A percentile compares a stretch with the other conserved stretches of the same genome.
phyloP scores from a whole-genome alignment of 1,140 invertebrate species.

The Drosophila saltans region DNA sequence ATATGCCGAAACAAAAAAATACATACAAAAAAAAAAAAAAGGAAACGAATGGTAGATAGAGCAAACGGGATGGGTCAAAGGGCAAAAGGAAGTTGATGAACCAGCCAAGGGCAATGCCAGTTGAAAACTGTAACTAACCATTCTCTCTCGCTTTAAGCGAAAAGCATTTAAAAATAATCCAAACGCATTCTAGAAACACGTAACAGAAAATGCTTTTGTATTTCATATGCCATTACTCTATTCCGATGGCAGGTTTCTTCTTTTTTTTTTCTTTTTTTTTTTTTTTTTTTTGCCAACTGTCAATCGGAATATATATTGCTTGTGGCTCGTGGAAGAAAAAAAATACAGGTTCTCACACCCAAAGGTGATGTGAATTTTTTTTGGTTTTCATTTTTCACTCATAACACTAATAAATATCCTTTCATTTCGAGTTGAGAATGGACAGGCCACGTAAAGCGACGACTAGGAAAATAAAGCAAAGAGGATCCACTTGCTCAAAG shows the following conservation, averaged over 20 bases:
- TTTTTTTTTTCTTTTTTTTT: not conserved
- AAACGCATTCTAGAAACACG: conserved; percentile 5
- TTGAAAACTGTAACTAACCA: conserved; percentile 19
- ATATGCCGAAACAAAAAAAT: conserved; percentile 20
- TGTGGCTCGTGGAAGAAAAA: not conserved
- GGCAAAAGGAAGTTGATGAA: conserved; percentile 56
- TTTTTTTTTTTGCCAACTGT: not conserved
- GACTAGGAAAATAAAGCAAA: not conserved
- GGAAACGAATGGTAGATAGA: conserved; percentile 12
- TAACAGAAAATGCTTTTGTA: not conserved
- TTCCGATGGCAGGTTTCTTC: conserved; percentile 15
- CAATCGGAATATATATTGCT: conserved; percentile 19
- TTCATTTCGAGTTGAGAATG: not conserved
- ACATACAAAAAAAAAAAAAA: conserved; percentile 16
- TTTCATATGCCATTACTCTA: conserved; percentile 6
- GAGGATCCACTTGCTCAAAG: no score
- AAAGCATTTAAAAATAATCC: conserved; percentile 27
- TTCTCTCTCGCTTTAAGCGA: conserved; percentile 28
- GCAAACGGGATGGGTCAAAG: conserved; percentile 1
- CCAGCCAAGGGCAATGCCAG: conserved; percentile 35
- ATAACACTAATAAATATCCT: not conserved
- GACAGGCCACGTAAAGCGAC: not conserved
- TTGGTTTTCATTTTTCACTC: conserved; percentile 31
- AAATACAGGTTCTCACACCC: conserved; percentile 21
- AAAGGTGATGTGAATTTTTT: no score